phyloP scores from a whole-genome alignment of 2,113 vertebrate species.

The Phoxinus phoxinus region DNA sequence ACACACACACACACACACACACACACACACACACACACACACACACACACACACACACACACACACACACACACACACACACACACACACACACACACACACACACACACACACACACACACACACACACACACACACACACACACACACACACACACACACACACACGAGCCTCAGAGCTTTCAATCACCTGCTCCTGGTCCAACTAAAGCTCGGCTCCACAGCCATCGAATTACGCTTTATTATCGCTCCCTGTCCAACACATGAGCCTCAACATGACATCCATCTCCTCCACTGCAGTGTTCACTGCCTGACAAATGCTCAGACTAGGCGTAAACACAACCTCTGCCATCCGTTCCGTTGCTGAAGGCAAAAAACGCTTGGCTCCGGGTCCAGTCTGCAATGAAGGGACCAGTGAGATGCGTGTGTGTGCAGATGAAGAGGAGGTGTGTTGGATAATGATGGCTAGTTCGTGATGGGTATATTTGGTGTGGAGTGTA shows the following conservation, averaged over 20 bases:
- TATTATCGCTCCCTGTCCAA: conserved; percentile 35
- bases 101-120: no score
- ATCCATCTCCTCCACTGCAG: conserved; percentile 40
- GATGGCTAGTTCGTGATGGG: conserved; percentile 27
- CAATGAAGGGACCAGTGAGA: neutral
- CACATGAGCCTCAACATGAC: conserved; percentile 40
- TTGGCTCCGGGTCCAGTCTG: neutral
- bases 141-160: neutral
- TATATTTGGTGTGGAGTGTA: conserved; percentile 19
- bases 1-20: no score
- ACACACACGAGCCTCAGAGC: conserved; percentile 42
- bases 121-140: no score
- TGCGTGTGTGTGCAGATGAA: conserved; percentile 19
- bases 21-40: no score
- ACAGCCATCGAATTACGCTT: conserved; percentile 40
- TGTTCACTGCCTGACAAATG: conserved; percentile 40
- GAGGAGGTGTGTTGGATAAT: conserved; percentile 38
- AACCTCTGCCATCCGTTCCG: conserved; percentile 14
- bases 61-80: neutral
- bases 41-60: conserved; percentile 5
- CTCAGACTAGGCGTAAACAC: conserved; percentile 40
- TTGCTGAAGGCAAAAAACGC: neutral
- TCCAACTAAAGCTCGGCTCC: neutral
- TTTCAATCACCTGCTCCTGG: conserved; percentile 63
- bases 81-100: neutral